A percentile compares a stretch with the other conserved stretches of the same genome.
These are phyloP conservation scores for Anoplius nigerrimus DNA, from an alignment of 2,888 invertebrate genomes.

Conservation along the genomic window DNA sequence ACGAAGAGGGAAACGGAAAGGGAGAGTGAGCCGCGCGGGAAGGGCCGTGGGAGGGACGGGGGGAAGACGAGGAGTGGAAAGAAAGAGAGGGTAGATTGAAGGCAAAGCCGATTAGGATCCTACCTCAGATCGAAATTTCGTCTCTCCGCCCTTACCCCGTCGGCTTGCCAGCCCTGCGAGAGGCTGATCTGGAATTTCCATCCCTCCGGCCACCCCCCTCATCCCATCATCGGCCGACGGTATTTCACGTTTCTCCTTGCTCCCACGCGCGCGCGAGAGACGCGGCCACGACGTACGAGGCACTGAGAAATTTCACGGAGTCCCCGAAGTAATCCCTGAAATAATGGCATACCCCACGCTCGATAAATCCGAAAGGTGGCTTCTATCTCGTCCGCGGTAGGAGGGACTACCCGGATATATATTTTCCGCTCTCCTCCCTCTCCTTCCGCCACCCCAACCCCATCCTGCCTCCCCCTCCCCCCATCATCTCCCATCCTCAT, in stretches of 20 bases:
- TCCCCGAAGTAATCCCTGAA: constrained; percentile 51
- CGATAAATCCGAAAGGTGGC: constrained; percentile 56
- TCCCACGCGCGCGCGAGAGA: constrained; percentile 20
- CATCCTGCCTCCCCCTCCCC: neutral
- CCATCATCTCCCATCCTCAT: constrained; percentile 22
- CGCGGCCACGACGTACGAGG: constrained; percentile 35
- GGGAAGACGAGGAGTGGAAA: neutral
- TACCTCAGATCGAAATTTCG: constrained; percentile 49
- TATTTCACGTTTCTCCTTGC: constrained; percentile 24
- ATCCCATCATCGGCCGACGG: constrained; percentile 9
- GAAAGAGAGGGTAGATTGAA: constrained; percentile 21
- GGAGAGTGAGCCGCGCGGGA: no score
- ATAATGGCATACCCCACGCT: constrained; percentile 56
- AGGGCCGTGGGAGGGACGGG: neutral
- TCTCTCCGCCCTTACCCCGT: constrained; percentile 29
- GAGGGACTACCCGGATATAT: constrained; percentile 46
- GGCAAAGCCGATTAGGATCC: constrained; percentile 57
- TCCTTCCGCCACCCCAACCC: neutral
- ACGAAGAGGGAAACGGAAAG: neutral
- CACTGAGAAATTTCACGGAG: constrained; percentile 41
- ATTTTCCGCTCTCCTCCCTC: constrained; percentile 18
- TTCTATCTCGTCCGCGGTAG: constrained; percentile 40
- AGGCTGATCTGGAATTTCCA: constrained; percentile 37
- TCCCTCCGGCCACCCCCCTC: constrained; percentile 17
- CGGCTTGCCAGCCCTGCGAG: no score